These are phyloP conservation scores for Papilio demoleus DNA, from an alignment of 2,888 invertebrate genomes.

Conservation along the genomic window DNA sequence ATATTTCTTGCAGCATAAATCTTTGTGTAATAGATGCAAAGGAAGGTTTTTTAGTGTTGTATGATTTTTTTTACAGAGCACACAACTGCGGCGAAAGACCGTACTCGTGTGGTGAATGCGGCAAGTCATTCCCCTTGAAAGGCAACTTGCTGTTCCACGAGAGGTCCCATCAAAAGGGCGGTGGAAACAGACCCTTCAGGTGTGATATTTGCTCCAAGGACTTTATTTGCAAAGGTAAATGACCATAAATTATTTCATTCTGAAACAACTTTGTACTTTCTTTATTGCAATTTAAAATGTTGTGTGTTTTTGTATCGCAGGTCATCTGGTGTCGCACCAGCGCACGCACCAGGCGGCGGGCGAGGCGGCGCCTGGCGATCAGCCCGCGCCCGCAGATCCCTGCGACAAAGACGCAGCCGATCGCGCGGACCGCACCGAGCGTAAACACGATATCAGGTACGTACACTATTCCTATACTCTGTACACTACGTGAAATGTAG, in stretches of 20 bases:
- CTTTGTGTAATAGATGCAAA: too few relatives aligned
- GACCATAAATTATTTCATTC: too few relatives aligned
- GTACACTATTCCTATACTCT: too few relatives aligned
- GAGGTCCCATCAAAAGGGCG: conserved; percentile 90
- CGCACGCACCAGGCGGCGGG: conserved; percentile 87
- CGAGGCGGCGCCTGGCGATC: conserved; percentile 58
- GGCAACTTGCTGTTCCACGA: conserved; percentile 94
- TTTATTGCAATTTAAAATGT: background rate
- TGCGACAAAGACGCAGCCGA: conserved; percentile 70
- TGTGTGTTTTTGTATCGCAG: conserved; percentile 54
- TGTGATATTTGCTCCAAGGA: conserved; percentile 94
- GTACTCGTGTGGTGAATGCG: conserved; percentile 92
- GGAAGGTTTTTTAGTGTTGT: background rate
- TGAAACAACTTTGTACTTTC: too few relatives aligned
- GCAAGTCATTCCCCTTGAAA: conserved; percentile 93
- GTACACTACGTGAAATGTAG: too few relatives aligned
- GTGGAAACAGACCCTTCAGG: conserved; percentile 87
- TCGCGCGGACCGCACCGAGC: conserved; percentile 59
- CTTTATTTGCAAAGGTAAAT: conserved; percentile 93
- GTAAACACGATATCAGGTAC: conserved; percentile 68
- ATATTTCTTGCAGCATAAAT: too few relatives aligned
- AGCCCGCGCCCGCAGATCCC: conserved; percentile 58
- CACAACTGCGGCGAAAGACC: conserved; percentile 91
- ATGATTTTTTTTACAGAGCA: conserved; percentile 57
- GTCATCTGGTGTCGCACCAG: conserved; percentile 91